Base-by-base conservation (phyloP, 1,140 invertebrate species). In the Drosophila pseudoobscura region DNA sequence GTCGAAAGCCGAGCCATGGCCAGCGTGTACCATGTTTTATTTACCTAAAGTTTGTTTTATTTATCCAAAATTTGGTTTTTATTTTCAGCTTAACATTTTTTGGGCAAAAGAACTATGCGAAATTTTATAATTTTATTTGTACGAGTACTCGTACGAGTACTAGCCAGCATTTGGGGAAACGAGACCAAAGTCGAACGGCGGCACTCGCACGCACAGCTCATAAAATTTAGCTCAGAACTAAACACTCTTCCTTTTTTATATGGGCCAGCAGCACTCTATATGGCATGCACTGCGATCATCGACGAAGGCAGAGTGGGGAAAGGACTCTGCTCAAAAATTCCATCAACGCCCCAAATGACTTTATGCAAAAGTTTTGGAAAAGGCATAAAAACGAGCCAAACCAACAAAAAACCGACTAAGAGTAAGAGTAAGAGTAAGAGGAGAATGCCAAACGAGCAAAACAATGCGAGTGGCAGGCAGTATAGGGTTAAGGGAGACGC, bases 71-170 rank as follows among this genome's bases (percentile, higher is more conserved):
- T 68, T 58, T 39, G 58, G 43, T 76, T 63, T 71, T 52, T 60
- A 65, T 77, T 57, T 70, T 54, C 13, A 52, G 31, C 73, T 70
- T 41, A 76, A 53, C 62, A 52, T 22, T n/a, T 13, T 31, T 17
- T 11, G 9, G 51, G 51, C 22, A 72, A 11, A 39, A 39, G 11
- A 88, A 83, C 75, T 83, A 83, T 82, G 80, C 75, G 83, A 75
- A 76, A 76, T 85, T 82, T 88, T 78, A 79, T 82, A 88, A 88
- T 88, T 87, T 87, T 88, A 88, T 87, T 88, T 87, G 61, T 78
- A 73, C 22, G 35, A 39, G 35, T 39, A 13, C 35, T 13, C 11
- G 11, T 13, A 13, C 11, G 35, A 39, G 45, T 74, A 65, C 74
- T 74, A 74, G 49, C 61, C 44, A 69, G 43, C 44, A 35, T 35